phyloP scores from a whole-genome alignment of 2,797 vertebrate genomes.

The Siniperca scherzeri region DNA sequence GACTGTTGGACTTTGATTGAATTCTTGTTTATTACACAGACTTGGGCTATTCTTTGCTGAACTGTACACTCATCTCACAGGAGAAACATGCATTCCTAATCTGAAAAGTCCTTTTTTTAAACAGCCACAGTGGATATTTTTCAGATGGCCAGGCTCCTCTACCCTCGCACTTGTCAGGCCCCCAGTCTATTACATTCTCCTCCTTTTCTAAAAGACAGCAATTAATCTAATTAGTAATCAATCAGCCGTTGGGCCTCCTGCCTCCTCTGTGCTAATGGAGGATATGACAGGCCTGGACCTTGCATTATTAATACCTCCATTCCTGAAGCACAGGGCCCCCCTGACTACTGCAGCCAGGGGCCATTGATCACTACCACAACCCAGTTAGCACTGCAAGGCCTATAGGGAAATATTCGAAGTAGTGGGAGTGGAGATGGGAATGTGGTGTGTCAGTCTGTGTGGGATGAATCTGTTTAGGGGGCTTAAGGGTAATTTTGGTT shows the following conservation, averaged over 20 bases:
- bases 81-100: conserved; percentile 31
- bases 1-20: conserved; percentile 45
- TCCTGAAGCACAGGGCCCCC: conserved; percentile 72
- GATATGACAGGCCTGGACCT: conserved; percentile 81
- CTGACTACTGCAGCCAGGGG: conserved; percentile 63
- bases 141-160: conserved; percentile 29
- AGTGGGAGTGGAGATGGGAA: conserved; percentile 28
- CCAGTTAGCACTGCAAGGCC: conserved; percentile 59
- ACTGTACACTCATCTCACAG: conserved; percentile 23
- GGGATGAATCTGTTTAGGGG: conserved; percentile 38
- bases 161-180: conserved; percentile 31
- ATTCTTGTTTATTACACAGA: conserved; percentile 53
- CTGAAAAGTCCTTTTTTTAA: conserved; percentile 13
- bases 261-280: conserved; percentile 82
- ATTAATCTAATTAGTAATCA: conserved; percentile 90
- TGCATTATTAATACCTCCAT: conserved; percentile 89
- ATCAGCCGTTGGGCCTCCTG: conserved; percentile 79
- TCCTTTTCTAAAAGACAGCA: conserved; percentile 71
- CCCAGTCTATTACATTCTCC: conserved; percentile 73
- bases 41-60: not conserved
- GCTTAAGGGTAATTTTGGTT: conserved; percentile 24
- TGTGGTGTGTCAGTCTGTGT: conserved; percentile 20
- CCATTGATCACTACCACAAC: conserved; percentile 84
- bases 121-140: conserved; percentile 35
- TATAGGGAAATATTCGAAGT: conserved; percentile 62